Evolutionary conservation across 1,140 invertebrate genomes (phyloP), one percentile per base, ranked within the genome.

Genomic region (Marisa cornuarietis): DNA sequence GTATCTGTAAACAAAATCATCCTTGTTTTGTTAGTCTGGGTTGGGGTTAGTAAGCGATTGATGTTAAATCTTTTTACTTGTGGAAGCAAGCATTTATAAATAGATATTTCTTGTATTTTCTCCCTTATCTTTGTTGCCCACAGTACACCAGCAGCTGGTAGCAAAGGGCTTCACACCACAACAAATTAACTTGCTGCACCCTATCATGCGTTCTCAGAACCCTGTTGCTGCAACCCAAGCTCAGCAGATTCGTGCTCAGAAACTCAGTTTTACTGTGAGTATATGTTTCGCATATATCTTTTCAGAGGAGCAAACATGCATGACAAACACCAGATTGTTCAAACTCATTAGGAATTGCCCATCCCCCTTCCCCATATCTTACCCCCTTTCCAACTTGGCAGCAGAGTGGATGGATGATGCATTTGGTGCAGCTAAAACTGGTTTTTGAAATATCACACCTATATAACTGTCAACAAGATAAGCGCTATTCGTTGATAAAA

Each of bases 171-270:
- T 88, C 65, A 85, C 84, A 68, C 87, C 76, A 73, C 84, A 85
- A 71, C 88, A 84, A 74, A 85, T 86, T 63, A 85, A 84, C 88
- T 88, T 87, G 82, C 85, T 81, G 84, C 89, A 95, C 24, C 84
- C 76, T 51, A 79, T 79, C 14, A 80, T 93, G 65, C 92, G 93
- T 71, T 85, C 93, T 54, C 93, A 93, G 77, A 88, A 90, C 0
- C 85, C 79, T 90, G 24, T 76, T 76, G 73, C 79, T 24, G 51
- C 73, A 62, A 71, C 76, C 66, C 68, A 79, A 76, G 68, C 79
- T 71, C 74, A 81, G 65, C 83, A 82, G 65, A 51, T 83, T 31
- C 68, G 82, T 80, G 89, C 9, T 79, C 82, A 78, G 85, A 85
- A 81, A 84, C 81, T 71, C 61, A 61, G 72, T n/a, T 74, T 79